Base-by-base conservation (phyloP, 2,888 invertebrate genomes). In the Erpobdella octoculata region DNA sequence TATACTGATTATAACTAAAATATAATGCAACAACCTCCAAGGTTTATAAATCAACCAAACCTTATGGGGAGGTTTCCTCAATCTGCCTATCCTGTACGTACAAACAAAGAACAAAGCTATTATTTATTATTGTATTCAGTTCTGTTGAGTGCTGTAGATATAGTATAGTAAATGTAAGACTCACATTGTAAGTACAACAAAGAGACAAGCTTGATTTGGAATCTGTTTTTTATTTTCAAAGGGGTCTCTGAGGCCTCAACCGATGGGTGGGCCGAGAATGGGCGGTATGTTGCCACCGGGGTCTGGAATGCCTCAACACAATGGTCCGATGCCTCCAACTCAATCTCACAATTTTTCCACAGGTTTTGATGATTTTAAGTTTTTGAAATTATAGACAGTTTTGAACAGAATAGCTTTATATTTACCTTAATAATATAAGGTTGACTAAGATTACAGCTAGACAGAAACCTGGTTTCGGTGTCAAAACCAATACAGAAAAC, bases 251-350 rank as follows among this genome's bases (percentile, higher is more conserved):
- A n/a, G 69, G n/a, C 69, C 69, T 53, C 58, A 53, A 1, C 67
- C 67, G 4, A 35, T 69, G 53, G 69, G 69, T 58, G 58, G 53
- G 25, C 58, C 69, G 1, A 4, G 69, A 25, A 69, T 69, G 69
- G 69, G 69, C 3, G 58, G 69, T 8, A 69, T 69, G 69, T 35
- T 46, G 25, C 69, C 69, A 28, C 67, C 67, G 28, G 67, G 67
- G 21, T 58, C 69, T 28, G 46, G 48, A 4, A 69, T 48, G 33
- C 33, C 58, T 8, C 67, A 37, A 15, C 67, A 37, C 48, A 69
- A 69, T 48, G 33, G 69, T 35, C 69, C 69, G 21, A 48, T 69
- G 31, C 53, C 53, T 33, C 58, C 69, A n/a, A 46, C 36, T 69
- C n/a, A n/a, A n/a, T 31, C 35, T 25, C 31, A 25, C 38, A 37